These are phyloP conservation scores for Notiomystis cincta DNA, from an alignment of 2,113 vertebrate genomes.

Conservation along the genomic window DNA sequence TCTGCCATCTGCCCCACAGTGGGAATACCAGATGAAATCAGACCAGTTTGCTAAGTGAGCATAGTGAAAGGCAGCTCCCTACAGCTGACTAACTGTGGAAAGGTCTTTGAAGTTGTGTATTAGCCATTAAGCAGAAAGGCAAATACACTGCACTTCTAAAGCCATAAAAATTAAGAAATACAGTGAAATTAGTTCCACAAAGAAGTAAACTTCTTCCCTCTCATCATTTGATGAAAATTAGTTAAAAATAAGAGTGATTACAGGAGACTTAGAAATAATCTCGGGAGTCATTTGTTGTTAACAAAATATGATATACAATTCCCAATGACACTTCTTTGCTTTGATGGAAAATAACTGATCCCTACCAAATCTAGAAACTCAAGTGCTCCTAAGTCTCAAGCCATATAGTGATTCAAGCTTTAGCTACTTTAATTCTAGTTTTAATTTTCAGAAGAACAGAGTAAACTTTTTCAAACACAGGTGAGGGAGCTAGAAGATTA, in stretches of 20 bases:
- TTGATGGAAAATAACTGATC: background rate
- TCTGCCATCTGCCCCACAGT: slow-evolving; percentile 39
- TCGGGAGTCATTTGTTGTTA: background rate
- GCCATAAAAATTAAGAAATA: background rate
- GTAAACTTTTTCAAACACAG: background rate
- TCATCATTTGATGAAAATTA: background rate
- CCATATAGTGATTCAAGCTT: background rate
- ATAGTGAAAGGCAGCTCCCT: background rate
- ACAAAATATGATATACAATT: background rate
- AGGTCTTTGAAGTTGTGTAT: background rate
- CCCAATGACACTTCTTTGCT: background rate
- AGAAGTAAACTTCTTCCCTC: background rate
- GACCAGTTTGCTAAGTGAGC: background rate
- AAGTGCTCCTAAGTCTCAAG: background rate
- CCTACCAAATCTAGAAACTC: background rate
- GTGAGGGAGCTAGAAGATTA: background rate
- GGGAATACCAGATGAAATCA: slow-evolving; percentile 25
- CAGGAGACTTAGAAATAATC: background rate
- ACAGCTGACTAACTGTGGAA: background rate
- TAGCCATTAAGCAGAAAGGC: background rate
- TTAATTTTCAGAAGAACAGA: background rate
- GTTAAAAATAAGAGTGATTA: background rate
- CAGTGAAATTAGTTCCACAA: background rate
- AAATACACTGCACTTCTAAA: background rate
- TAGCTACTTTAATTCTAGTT: background rate